These are phyloP conservation scores for Hemiprocne comata DNA, from an alignment of 2,113 vertebrate species.

Conservation along the genomic window DNA sequence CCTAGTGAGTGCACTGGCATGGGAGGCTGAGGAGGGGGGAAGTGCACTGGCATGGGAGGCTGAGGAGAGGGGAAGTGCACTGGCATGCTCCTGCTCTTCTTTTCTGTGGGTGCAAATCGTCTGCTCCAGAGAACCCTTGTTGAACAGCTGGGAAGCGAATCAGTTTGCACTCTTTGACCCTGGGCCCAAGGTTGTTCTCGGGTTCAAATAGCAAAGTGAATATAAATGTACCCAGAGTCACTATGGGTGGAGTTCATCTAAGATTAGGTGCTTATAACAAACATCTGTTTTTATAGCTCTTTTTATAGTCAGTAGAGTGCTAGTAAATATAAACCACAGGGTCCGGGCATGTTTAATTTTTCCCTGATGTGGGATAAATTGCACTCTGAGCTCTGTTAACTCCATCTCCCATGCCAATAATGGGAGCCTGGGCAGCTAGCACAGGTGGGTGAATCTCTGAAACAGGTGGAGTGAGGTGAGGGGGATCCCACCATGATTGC, in stretches of 20 bases:
- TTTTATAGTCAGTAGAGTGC: not conserved
- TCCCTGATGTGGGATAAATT: not conserved
- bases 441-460: not conserved
- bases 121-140: not conserved
- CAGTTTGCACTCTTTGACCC: not conserved
- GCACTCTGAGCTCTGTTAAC: not conserved
- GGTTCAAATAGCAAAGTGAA: not conserved
- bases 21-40: not conserved
- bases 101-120: not conserved
- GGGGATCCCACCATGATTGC: not conserved
- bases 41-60: accelerated
- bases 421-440: not conserved
- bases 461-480: not conserved
- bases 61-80: accelerated
- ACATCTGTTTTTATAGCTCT: not conserved
- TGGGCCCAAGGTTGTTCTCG: not conserved
- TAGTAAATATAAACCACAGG: not conserved
- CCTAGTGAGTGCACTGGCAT: not conserved
- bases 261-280: not conserved
- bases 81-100: not conserved
- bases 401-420: accelerated
- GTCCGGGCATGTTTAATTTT: not conserved
- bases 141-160: not conserved
- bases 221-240: not conserved
- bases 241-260: not conserved